Percentiles rank a stretch among this genome's conserved stretches.
Evolutionary conservation across 2,888 invertebrate genomes (phyloP).

Genomic region (Aleiodes testaceus): DNA sequence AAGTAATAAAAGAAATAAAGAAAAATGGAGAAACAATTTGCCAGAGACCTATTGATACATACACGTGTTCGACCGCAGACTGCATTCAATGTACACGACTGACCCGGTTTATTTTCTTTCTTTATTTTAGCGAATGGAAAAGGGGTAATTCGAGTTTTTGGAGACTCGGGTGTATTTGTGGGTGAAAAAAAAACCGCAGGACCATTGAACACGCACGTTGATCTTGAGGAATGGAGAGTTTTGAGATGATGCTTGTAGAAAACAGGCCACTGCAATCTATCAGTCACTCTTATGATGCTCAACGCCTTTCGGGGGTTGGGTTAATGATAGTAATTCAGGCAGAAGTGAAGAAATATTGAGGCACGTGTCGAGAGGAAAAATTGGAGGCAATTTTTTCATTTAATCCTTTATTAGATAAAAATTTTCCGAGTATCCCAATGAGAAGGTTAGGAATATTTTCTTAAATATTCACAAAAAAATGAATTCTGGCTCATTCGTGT

Average conservation of each 20-base stretch:
- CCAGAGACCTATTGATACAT: slow-evolving; percentile 46
- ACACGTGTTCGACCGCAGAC: slow-evolving; percentile 49
- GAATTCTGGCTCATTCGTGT: no score
- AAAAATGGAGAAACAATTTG: slow-evolving; percentile 38
- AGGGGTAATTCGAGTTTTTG: no score
- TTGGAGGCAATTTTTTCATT: no score
- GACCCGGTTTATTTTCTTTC: slow-evolving; percentile 44
- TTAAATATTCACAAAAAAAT: no score
- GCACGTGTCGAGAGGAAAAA: slow-evolving; percentile 30
- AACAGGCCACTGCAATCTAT: slow-evolving; percentile 24
- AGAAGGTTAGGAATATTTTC: no score
- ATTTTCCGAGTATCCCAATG: no score
- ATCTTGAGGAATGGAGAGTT: slow-evolving; percentile 1
- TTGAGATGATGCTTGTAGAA: not conserved
- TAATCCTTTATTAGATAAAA: no score
- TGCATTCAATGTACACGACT: slow-evolving; percentile 36
- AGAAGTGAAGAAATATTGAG: slow-evolving; percentile 31
- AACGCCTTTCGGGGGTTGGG: slow-evolving; percentile 34
- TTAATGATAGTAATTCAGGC: slow-evolving; percentile 39
- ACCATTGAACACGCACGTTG: not conserved
- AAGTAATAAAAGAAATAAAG: slow-evolving; percentile 27
- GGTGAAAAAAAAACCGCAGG: slow-evolving; percentile 5
- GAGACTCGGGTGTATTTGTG: not conserved
- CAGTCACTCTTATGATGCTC: slow-evolving; percentile 29
- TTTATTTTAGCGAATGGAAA: slow-evolving; percentile 3